phyloP scores from a whole-genome alignment of 1,140 invertebrate genomes.

The Ditylenchus dipsaci region DNA sequence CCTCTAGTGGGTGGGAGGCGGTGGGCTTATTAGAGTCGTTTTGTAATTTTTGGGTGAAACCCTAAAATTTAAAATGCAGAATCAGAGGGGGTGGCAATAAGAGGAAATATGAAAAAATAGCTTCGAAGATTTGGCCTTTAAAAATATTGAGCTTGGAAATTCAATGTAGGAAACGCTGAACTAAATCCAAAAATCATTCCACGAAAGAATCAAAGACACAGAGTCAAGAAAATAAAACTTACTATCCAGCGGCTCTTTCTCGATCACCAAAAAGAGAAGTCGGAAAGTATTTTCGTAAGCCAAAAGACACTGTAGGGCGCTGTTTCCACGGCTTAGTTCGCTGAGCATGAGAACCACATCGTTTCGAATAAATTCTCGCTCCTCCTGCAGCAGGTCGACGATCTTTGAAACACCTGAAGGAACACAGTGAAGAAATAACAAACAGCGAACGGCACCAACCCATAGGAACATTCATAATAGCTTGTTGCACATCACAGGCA shows the following conservation, averaged over 20 bases:
- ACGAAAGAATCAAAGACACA: too few relatives aligned
- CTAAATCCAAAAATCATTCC: too few relatives aligned
- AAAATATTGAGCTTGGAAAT: too few relatives aligned
- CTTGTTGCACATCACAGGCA: conserved; percentile 87
- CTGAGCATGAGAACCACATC: conserved; percentile 85
- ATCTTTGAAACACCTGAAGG: conserved; percentile 80
- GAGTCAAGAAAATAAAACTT: conserved; percentile 76
- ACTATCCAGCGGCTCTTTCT: conserved; percentile 78
- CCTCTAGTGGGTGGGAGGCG: too few relatives aligned
- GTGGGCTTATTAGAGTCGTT: too few relatives aligned
- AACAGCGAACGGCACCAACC: conserved; percentile 61
- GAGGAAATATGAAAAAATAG: too few relatives aligned
- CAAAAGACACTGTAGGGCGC: conserved; percentile 98
- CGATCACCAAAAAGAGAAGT: conserved; percentile 84
- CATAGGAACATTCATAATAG: conserved; percentile 86
- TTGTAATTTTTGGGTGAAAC: too few relatives aligned
- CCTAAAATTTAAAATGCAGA: too few relatives aligned
- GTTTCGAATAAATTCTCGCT: conserved; percentile 75
- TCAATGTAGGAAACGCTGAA: too few relatives aligned
- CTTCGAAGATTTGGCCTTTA: too few relatives aligned
- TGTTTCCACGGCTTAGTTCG: conserved; percentile 87
- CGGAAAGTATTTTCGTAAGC: conserved; percentile 99
- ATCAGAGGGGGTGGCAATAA: too few relatives aligned
- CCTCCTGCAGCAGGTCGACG: conserved; percentile 70
- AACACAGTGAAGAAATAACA: neutral